Conservation (phyloP, 2,888 invertebrate genomes). For the Agrotis segetum region DNA sequence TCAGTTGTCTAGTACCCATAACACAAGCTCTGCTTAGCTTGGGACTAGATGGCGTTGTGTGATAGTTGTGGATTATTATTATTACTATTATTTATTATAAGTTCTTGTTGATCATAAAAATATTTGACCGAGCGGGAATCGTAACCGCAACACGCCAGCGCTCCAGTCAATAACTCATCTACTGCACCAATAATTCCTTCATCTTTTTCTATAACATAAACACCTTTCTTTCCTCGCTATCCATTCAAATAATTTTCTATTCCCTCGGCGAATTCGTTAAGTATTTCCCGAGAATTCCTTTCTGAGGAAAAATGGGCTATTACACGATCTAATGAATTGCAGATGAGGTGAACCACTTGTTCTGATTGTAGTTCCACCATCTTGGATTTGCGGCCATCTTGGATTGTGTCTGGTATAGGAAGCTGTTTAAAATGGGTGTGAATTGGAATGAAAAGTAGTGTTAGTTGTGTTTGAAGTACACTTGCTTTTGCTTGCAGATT, state of each 20-base stretch:
- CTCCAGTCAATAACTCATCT: no score
- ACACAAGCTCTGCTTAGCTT: no score
- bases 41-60: no score
- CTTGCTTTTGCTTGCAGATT: no score
- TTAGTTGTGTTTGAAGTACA: not conserved
- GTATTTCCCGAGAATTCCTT: constrained; percentile 25
- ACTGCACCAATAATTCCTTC: no score
- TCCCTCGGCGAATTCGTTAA: constrained; percentile 22
- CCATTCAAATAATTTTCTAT: constrained; percentile 3
- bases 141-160: no score
- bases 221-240: not conserved
- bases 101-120: no score
- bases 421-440: constrained; percentile 23
- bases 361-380: constrained; percentile 60
- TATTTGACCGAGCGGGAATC: no score
- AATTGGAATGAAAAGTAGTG: constrained; percentile 16
- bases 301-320: constrained; percentile 51
- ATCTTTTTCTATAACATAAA: not conserved
- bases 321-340: constrained; percentile 64
- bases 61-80: no score
- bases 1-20: no score
- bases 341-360: constrained; percentile 60
- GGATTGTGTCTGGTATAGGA: constrained; percentile 24
- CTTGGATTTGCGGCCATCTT: constrained; percentile 51
- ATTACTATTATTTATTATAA: no score